Conservation (phyloP, 2,888 invertebrate species). For the Clepsis dumicolana region DNA sequence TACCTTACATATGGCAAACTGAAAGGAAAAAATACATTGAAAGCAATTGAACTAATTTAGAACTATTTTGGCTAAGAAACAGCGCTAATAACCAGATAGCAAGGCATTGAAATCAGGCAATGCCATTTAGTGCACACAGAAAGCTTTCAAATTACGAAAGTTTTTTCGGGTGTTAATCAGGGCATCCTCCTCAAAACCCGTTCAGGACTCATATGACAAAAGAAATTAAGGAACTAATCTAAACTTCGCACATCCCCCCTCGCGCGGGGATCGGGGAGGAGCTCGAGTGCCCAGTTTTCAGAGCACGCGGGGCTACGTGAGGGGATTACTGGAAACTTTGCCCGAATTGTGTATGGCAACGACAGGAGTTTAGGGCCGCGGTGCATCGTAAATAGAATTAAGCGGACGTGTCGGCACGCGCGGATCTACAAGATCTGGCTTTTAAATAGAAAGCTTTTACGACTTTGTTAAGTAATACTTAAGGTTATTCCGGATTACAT, state of each 20-base stretch:
- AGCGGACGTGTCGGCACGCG: conserved; percentile 53
- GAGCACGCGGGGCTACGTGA: conserved; percentile 41
- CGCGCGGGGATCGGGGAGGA: background rate
- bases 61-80: too few relatives aligned
- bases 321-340: conserved; percentile 37
- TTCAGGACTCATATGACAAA: conserved; percentile 30
- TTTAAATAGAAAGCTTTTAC: conserved; percentile 1
- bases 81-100: too few relatives aligned
- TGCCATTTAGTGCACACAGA: background rate
- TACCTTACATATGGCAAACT: too few relatives aligned
- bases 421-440: background rate
- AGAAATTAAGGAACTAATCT: conserved; percentile 41
- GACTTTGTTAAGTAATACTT: background rate
- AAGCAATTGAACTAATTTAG: background rate
- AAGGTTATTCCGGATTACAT: too few relatives aligned
- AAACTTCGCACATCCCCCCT: conserved; percentile 27
- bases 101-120: too few relatives aligned
- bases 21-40: background rate
- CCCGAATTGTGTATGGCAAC: conserved; percentile 37
- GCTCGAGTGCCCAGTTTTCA: conserved; percentile 19
- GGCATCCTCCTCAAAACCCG: background rate
- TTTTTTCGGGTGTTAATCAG: background rate
- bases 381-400: conserved; percentile 53
- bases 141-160: background rate
- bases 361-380: conserved; percentile 9